Evolutionary conservation across 2,797 vertebrate genomes (phyloP), one percentile per base, ranked within the genome.

Genomic region (Crenuchus spilurus): DNA sequence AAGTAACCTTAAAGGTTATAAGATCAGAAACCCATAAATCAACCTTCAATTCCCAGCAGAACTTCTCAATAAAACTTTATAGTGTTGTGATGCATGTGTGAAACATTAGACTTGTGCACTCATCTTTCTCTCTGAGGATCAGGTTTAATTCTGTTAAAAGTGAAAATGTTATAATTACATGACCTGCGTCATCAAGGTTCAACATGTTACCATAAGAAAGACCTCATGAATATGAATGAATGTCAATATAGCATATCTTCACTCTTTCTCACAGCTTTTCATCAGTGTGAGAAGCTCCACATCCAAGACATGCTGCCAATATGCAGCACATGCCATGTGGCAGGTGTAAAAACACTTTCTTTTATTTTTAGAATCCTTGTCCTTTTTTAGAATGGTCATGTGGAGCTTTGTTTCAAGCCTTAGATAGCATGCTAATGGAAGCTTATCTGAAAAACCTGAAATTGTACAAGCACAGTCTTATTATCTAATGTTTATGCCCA

Each of bases 1-100:
- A 41, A 28, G n/a, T 42, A 62, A 62, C 41, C 39, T 44, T 64
- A 44, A 46, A 46, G 22, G 16, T 64, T 46, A 64, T 46, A 14
- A 14, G 10, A 64, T 30, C 37, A 63, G 39, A n/a, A 41, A 13
- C 37, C 20, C 10, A 3, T 63, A 42, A 64, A 30, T 4, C 11
- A 30, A 28, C 16, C 24, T 11, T 10, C 14, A 28, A 14, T n/a
- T 46, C 30, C 24, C 41, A 41, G 4, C 16, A 11, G 26, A 55
- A 14, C 52, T 33, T 18, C 1, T n/a, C 28, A 33, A 16, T 57
- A n/a, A 57, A 57, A 57, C 37, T 62, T 42, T 41, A 42, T 16
- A 6, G 18, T 41, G 14, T 4, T 28, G 22, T 5, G 4, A 11
- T 22, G 24, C 54, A 57, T 1, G 22, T 54, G 51, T 4, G 10